These are phyloP conservation scores for Azorinus chamasolen DNA, from an alignment of 2,888 invertebrate genomes.

Conservation along the genomic window DNA sequence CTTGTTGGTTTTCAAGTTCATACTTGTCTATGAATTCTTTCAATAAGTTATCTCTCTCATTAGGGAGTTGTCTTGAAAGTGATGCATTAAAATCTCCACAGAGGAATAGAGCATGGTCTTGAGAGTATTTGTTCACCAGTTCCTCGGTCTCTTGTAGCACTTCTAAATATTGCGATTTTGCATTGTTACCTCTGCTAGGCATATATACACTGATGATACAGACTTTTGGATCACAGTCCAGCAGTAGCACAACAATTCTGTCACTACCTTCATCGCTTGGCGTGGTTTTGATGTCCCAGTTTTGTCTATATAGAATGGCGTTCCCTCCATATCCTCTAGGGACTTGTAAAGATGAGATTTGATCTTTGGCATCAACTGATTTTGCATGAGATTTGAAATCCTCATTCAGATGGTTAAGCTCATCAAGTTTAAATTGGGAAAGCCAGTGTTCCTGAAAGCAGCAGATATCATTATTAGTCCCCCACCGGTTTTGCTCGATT, in stretches of 20 bases:
- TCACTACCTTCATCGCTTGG: background rate
- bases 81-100: conserved; percentile 2
- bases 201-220: conserved; percentile 3
- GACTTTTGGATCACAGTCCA: background rate
- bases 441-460: too few species aligned
- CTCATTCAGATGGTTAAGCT: too few species aligned
- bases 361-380: too few species aligned
- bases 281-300: background rate
- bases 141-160: background rate
- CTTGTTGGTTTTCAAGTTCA: too few species aligned
- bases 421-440: too few species aligned
- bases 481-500: too few species aligned
- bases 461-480: too few species aligned
- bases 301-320: background rate
- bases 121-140: background rate
- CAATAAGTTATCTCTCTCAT: conserved; percentile 5
- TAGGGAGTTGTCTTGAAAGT: conserved; percentile 2
- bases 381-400: too few species aligned
- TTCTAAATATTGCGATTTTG: background rate
- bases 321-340: too few species aligned
- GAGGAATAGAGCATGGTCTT: background rate
- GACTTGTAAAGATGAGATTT: too few species aligned
- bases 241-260: too few species aligned
- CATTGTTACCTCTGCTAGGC: background rate
- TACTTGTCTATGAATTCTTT: background rate